These are phyloP conservation scores for Sogatella furcifera DNA, from an alignment of 1,140 invertebrate species.

Conservation along the genomic window DNA sequence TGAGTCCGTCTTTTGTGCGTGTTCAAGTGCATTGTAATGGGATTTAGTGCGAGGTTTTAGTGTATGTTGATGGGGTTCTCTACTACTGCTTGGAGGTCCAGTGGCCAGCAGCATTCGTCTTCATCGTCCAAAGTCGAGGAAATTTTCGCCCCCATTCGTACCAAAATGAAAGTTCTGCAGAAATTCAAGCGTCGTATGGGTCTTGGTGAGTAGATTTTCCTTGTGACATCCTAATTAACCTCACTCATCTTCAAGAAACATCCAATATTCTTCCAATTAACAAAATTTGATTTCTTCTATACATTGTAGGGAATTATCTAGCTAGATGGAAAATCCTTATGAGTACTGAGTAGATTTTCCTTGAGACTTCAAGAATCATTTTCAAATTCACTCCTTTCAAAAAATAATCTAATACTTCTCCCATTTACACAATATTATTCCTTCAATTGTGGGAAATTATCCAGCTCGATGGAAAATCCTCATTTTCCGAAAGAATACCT, in stretches of 20 bases:
- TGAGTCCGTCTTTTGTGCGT: neutral
- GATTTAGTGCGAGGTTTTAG: conserved; percentile 4
- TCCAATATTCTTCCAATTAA: too few species aligned
- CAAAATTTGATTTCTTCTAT: too few species aligned
- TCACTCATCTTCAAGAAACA: too few species aligned
- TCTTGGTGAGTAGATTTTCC: conserved; percentile 35
- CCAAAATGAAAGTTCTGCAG: conserved; percentile 46
- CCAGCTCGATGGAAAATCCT: too few species aligned
- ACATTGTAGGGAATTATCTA: too few species aligned
- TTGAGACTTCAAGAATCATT: neutral
- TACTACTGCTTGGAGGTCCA: neutral
- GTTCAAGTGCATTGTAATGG: neutral
- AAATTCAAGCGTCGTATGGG: conserved; percentile 45
- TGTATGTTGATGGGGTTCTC: conserved; percentile 11
- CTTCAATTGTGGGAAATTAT: too few species aligned
- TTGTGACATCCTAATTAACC: neutral
- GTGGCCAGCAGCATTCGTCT: neutral
- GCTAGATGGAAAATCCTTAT: too few species aligned
- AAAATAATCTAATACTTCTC: too few species aligned
- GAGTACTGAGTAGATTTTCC: conserved; percentile 31
- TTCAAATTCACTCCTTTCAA: too few species aligned
- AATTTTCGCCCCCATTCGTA: conserved; percentile 36
- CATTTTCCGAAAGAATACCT: too few species aligned
- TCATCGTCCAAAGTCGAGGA: conserved; percentile 23
- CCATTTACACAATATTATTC: too few species aligned